Evolutionary conservation across 1,140 invertebrate genomes (phyloP).

Genomic region (Brevipalpus yothersi): DNA sequence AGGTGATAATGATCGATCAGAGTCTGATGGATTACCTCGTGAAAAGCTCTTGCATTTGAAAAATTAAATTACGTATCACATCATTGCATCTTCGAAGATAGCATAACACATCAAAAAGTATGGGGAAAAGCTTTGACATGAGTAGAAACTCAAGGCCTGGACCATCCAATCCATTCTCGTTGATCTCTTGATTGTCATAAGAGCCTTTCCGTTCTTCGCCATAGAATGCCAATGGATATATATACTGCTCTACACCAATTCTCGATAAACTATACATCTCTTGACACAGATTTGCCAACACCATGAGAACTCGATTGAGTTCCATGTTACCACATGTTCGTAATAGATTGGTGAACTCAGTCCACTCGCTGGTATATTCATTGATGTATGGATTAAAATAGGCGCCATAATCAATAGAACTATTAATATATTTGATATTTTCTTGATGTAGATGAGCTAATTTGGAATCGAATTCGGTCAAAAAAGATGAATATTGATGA

Average conservation of each 20-base stretch:
- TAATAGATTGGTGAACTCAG: slow-evolving; percentile 5
- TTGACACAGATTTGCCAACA: slow-evolving; percentile 1
- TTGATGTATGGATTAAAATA: not conserved
- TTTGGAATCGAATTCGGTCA: not conserved
- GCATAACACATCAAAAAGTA: slow-evolving; percentile 27
- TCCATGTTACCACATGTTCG: slow-evolving; percentile 10
- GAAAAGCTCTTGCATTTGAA: slow-evolving; percentile 36
- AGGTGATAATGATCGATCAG: not conserved
- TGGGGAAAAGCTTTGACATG: slow-evolving; percentile 7
- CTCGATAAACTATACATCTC: slow-evolving; percentile 3
- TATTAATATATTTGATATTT: not conserved
- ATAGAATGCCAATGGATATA: slow-evolving; percentile 5
- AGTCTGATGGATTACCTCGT: slow-evolving; percentile 3
- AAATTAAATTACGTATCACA: slow-evolving; percentile 34
- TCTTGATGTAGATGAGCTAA: not conserved
- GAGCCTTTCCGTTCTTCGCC: not conserved
- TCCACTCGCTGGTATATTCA: not conserved
- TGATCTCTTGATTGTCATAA: not conserved
- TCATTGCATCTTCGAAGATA: slow-evolving; percentile 39
- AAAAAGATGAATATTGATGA: not conserved
- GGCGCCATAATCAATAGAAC: not conserved
- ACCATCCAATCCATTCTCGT: not conserved
- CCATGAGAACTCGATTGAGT: slow-evolving; percentile 8
- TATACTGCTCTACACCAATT: slow-evolving; percentile 1
- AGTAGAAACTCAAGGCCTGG: not conserved